A percentile compares a stretch with the other conserved stretches of the same genome.
These are phyloP conservation scores for Triplophysa rosa DNA, from an alignment of 2,113 vertebrate species.

Conservation along the genomic window DNA sequence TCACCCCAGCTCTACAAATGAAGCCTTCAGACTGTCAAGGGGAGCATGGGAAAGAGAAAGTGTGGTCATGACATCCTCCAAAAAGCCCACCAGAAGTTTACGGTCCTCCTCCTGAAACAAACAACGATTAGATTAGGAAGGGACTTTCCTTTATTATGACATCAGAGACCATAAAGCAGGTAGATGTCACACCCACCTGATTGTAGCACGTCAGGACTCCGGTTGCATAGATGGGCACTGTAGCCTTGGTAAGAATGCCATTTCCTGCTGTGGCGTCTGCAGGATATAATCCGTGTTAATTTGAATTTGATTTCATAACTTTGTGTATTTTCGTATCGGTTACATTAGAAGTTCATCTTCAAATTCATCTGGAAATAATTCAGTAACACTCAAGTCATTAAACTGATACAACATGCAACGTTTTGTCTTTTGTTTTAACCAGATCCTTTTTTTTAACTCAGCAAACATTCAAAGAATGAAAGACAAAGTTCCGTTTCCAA, in stretches of 20 bases:
- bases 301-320: neutral
- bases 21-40: constrained; percentile 95
- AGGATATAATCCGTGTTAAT: constrained; percentile 24
- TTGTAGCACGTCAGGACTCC: constrained; percentile 97
- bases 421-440: constrained; percentile 53
- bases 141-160: neutral
- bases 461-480: constrained; percentile 60
- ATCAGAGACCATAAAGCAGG: neutral
- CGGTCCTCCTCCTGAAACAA: constrained; percentile 92
- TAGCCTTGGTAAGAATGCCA: constrained; percentile 96
- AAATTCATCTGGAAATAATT: constrained; percentile 5
- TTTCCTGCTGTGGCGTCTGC: constrained; percentile 88
- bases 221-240: constrained; percentile 98
- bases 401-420: constrained; percentile 15
- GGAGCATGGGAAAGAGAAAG: constrained; percentile 93
- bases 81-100: constrained; percentile 93
- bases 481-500: constrained; percentile 55
- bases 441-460: constrained; percentile 45
- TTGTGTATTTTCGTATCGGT: neutral
- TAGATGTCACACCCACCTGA: constrained; percentile 78
- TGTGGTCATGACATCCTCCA: constrained; percentile 98
- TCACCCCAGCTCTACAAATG: constrained; percentile 98
- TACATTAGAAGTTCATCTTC: neutral
- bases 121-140: constrained; percentile 34
- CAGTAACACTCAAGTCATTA: neutral